A percentile compares a stretch with the other conserved stretches of the same genome.
Evolutionary conservation across 2,797 vertebrate species (phyloP).

Genomic region (Serranus cabrilla): DNA sequence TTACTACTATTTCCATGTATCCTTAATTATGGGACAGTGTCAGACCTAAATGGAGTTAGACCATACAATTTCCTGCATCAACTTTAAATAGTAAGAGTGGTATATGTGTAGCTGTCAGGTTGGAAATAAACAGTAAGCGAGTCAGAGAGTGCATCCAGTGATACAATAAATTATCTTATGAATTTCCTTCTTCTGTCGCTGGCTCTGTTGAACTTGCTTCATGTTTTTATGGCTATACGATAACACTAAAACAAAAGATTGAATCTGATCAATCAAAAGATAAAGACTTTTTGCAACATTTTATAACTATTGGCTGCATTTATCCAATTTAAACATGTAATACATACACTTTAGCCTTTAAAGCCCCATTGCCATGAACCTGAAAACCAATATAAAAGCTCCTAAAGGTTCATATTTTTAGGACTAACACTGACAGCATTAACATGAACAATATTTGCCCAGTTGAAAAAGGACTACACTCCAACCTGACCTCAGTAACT

Average conservation of each 20-base stretch:
- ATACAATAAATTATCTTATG: no score
- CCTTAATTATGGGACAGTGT: no score
- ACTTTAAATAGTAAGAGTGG: no score
- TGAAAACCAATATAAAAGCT: background rate
- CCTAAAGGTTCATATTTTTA: slow-evolving; percentile 15
- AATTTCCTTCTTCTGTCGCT: no score
- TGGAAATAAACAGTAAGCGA: no score
- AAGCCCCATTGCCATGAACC: background rate
- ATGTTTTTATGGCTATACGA: background rate
- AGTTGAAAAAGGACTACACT: slow-evolving; percentile 40
- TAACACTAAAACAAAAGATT: background rate
- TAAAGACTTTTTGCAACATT: background rate
- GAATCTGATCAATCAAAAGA: background rate
- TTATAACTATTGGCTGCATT: background rate
- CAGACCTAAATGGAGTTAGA: no score
- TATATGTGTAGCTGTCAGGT: no score
- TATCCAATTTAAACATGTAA: no score
- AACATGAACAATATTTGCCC: slow-evolving; percentile 29
- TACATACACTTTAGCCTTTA: background rate
- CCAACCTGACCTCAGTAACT: slow-evolving; percentile 61
- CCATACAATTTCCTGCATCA: no score
- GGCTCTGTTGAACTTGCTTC: no score
- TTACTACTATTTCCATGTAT: no score
- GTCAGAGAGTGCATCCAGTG: no score
- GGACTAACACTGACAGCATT: slow-evolving; percentile 16